Base-by-base conservation (phyloP, 2,113 vertebrate genomes). In the Glaucomys volans region DNA sequence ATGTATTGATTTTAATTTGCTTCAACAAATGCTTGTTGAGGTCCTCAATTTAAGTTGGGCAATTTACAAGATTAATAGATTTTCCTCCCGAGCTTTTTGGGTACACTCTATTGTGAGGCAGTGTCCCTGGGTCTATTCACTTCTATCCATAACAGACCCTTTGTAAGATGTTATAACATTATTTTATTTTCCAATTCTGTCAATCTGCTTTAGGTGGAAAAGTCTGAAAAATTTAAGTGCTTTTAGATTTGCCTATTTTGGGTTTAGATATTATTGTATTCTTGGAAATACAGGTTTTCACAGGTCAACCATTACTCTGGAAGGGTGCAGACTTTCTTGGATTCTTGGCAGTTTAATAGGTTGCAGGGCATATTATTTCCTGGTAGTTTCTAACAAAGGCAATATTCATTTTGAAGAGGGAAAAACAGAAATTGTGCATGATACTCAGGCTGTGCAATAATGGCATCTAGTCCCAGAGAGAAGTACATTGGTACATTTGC, bases 1-100 rank as follows among this genome's bases (percentile, higher is more conserved):
- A 82, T 92, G 50, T 62, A 94, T 83, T 94, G 85, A 87, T 94
- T 98, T 95, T 95, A 92, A 89, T 95, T 97, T 88, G 24, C n/a
- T 86, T 96, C 20, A 66, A 52, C 82, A 91, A 94, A 91, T 81
- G 86, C 93, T 97, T 93, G 57, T 87, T 42, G 47, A 37, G 47
- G 75, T 28, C 76, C 57, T 93, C n/a, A 50, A n/a, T 92, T 92
- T 93, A 85, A 85, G 8, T 50, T 64, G 74, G 75, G 50, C 30
- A 87, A 67, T 91, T 90, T 84, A 81, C 24, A 84, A 92, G 91
- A 95, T 94, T n/a, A 74, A 28, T 40, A 40, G 66, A 28, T 40
- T 69, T 94, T 30, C 8, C 74, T 74, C 66, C 16, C 26, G 91
- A 91, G 57, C 32, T 83, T 87, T 91, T 52, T 80, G 71, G 87